Evolutionary conservation across 2,888 invertebrate genomes (phyloP), one percentile per base, ranked within the genome.

Genomic region (Phortica magna): DNA sequence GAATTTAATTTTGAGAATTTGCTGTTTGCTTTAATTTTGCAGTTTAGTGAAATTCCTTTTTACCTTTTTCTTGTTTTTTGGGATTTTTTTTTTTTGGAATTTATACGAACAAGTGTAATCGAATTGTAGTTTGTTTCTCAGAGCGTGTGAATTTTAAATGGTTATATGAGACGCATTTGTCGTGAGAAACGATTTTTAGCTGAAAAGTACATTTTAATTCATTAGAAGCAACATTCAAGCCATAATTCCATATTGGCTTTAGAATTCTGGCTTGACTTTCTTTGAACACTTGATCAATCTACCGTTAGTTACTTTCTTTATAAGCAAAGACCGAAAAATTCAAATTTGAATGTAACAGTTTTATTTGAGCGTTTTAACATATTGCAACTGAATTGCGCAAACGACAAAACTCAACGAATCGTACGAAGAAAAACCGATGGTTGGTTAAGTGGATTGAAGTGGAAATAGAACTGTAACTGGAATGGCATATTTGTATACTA

Each of bases 71-170:
- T 72, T 71, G 65, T 77, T 68, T 76, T 74, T 48, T 68, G 31
- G 70, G 53, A 68, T 75, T 48, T 65, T 82, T 77, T 81, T 57
- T 61, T 19, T 77, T 75, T 71, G 86, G 84, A 82, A 86, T 86
- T 84, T 76, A 75, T 77, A 81, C 83, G 87, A 88, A 87, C 86
- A 88, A 88, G 86, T 80, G 86, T 87, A 86, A 57, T 77, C 4
- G 81, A 71, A 77, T 81, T 85, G 84, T 84, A 84, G 87, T 84
- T 83, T 73, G 67, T 42, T 77, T 74, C 75, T 76, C 71, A 42
- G 70, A 87, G 83, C 87, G 85, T 85, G 85, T 83, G 87, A 85
- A 87, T 81, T 85, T 82, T 77, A 84, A 84, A 82, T 85, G 87
- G 78, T 87, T 87, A 85, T 87, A 85, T 85, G 85, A 48, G 31